Conservation (phyloP, 2,888 invertebrate genomes). For the Stenodera caucasica region DNA sequence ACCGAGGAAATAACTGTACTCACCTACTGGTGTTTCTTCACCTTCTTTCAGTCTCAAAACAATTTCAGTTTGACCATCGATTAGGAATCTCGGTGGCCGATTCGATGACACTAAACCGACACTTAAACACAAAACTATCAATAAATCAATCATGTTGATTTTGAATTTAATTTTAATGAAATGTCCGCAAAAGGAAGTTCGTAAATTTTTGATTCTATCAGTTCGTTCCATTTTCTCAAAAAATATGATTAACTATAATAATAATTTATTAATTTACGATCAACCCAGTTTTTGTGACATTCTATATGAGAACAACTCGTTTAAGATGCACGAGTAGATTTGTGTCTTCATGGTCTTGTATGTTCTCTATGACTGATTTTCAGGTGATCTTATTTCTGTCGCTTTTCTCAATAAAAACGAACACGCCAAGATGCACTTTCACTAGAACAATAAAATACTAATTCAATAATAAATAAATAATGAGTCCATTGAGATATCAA, state of each 20-base stretch:
- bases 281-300: slow-evolving; percentile 11
- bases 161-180: slow-evolving; percentile 47
- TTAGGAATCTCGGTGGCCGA: slow-evolving; percentile 83
- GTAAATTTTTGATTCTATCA: slow-evolving; percentile 34
- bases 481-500: neutral
- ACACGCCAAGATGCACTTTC: slow-evolving; percentile 31
- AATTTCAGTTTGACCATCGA: slow-evolving; percentile 88
- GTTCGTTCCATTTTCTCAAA: neutral
- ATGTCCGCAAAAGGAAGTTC: slow-evolving; percentile 41
- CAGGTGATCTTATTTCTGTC: slow-evolving; percentile 20
- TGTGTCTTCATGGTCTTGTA: slow-evolving; percentile 23
- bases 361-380: slow-evolving; percentile 24
- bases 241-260: neutral
- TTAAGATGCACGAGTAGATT: slow-evolving; percentile 21
- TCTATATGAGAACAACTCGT: slow-evolving; percentile 6
- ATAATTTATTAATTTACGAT: neutral
- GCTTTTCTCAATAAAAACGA: too few species aligned
- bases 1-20: slow-evolving; percentile 55
- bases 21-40: slow-evolving; percentile 81
- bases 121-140: slow-evolving; percentile 30
- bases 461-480: slow-evolving; percentile 10
- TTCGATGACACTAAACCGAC: slow-evolving; percentile 58
- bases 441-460: slow-evolving; percentile 35
- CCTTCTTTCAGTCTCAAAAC: slow-evolving; percentile 88
- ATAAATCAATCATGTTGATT: too few species aligned